Base-by-base conservation (phyloP, 2,888 invertebrate species). In the Melieria picta region DNA sequence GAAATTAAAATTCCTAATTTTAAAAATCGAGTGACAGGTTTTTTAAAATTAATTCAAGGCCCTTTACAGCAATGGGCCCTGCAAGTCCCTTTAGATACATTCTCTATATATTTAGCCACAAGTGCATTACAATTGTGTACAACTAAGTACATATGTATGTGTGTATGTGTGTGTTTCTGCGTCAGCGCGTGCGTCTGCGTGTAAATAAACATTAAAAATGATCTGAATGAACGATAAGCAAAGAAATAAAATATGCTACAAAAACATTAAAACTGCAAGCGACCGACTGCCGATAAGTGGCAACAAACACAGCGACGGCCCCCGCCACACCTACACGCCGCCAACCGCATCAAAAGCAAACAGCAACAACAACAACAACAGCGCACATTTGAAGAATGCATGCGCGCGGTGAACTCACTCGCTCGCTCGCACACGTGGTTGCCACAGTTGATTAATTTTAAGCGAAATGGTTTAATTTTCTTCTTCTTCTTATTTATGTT, bases 151-250 rank as follows among this genome's bases (percentile, higher is more conserved):
- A 75, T 77, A 76, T 80, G 78, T 79, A 74, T 77, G 75, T 46
- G 9, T 46, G 45, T 66, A 3, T 52, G 60, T 68, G 60, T 55
- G 60, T 52, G 48, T n/a, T 47, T 16, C 46, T 62, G 43, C 9
- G 16, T 58, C 10, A 52, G 62, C 74, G 69, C 77, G 78, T 80
- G 77, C 80, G 77, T 76, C 77, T 80, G 78, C 75, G 75, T 70
- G 74, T 78, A 76, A 80, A 81, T 81, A 75, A 81, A 75, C 66
- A 75, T 71, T 56, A 70, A 77, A 77, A 70, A 78, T 78, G 75
- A 75, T 76, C 74, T 57, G 55, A 9, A 47, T 50, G 42, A 60
- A 58, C 60, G 48, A 72, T 72, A 69, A 72, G 72, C 61, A 72
- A 69, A 47, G 65, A 52, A 75, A 72, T 65, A 72, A 78, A 77